Conservation (phyloP, 2,113 vertebrate genomes). For the Myotis brandtii region DNA sequence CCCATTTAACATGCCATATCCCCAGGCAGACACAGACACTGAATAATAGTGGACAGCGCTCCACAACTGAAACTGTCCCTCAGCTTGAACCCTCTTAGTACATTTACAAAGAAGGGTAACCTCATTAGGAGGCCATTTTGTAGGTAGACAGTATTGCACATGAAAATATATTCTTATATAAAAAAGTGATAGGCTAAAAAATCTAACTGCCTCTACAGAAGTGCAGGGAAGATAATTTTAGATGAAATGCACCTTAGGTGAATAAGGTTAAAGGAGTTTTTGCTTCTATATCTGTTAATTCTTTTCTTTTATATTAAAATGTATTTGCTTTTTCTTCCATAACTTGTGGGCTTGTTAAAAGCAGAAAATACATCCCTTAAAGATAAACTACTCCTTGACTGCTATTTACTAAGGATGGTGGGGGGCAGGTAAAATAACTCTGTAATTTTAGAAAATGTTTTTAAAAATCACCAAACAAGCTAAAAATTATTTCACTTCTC, state of each 20-base stretch:
- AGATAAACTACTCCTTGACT: background rate
- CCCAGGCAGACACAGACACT: background rate
- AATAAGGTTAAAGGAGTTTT: background rate
- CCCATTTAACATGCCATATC: no score
- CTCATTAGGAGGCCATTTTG: background rate
- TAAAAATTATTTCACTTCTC: background rate
- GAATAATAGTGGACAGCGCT: background rate
- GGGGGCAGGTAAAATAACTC: background rate
- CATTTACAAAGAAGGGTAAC: background rate
- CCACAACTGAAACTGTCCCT: background rate
- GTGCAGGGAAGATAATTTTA: background rate
- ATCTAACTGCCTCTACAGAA: background rate
- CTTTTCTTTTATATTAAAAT: background rate
- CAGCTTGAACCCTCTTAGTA: background rate
- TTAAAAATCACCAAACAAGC: background rate
- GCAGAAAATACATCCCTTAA: background rate
- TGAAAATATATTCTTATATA: background rate
- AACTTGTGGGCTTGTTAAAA: constrained; percentile 17
- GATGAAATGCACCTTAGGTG: background rate
- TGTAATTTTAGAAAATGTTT: background rate
- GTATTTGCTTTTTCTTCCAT: background rate
- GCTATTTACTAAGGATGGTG: background rate
- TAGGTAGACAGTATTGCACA: background rate
- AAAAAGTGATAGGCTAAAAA: background rate
- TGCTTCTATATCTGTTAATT: background rate